A percentile compares a stretch with the other conserved stretches of the same genome.
phyloP scores from a whole-genome alignment of 2,113 vertebrate species.

The Gadus chalcogrammus region DNA sequence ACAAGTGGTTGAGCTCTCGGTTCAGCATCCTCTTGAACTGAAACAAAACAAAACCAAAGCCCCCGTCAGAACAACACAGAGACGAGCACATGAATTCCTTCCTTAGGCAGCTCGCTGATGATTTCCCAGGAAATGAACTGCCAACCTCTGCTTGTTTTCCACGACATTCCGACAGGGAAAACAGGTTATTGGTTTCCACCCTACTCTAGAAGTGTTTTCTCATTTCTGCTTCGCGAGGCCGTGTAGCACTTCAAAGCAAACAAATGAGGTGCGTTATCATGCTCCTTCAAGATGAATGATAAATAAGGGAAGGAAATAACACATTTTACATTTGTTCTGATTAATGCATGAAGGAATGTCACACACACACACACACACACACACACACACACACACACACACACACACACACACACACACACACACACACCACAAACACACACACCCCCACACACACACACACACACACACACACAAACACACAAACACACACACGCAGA shows the following conservation, averaged over 20 bases:
- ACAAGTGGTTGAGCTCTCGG: conserved; percentile 94
- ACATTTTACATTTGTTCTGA: neutral
- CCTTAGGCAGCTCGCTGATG: neutral
- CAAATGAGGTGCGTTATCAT: conserved; percentile 5
- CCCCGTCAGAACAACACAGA: no score
- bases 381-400: no score
- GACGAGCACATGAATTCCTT: no score
- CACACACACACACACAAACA: neutral
- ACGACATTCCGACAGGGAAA: no score
- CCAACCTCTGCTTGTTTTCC: no score
- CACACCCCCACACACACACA: conserved; percentile 4
- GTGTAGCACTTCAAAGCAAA: conserved; percentile 19
- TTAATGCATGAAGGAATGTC: conserved; percentile 6
- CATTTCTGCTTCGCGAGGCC: neutral
- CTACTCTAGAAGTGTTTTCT: conserved; percentile 19
- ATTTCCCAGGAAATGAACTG: neutral
- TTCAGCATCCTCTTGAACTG: conserved; percentile 99
- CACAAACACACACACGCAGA: conserved; percentile 5
- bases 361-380: no score
- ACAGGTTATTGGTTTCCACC: neutral
- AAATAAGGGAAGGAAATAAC: neutral
- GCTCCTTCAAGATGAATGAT: neutral
- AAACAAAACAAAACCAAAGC: conserved; percentile 27
- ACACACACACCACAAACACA: neutral
- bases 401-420: neutral